Evolutionary conservation across 2,797 vertebrate species (phyloP).

Genomic region (Parauchenoglanis punctatus): DNA sequence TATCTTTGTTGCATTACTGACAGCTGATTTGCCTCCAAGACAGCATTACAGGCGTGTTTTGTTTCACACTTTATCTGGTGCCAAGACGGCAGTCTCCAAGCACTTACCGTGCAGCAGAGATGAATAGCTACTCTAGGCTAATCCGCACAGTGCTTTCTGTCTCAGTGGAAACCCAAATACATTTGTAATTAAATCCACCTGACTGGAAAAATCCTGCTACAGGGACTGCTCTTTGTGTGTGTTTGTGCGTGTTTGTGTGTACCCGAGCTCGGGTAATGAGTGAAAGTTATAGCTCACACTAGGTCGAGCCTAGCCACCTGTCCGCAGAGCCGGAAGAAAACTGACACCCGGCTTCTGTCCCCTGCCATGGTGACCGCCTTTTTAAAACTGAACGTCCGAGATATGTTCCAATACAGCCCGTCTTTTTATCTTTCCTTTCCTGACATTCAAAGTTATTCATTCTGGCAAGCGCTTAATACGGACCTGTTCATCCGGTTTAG

Average conservation of each 20-base stretch:
- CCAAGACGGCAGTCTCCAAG: background rate
- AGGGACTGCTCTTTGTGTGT: slow-evolving; percentile 9
- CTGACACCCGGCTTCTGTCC: slow-evolving; percentile 51
- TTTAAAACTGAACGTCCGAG: background rate
- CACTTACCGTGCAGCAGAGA: background rate
- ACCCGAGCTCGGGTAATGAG: slow-evolving; percentile 20
- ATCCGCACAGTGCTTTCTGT: slow-evolving; percentile 4
- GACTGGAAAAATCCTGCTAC: slow-evolving; percentile 63
- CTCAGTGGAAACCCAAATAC: slow-evolving; percentile 32
- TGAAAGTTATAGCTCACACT: slow-evolving; percentile 37
- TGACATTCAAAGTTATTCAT: background rate
- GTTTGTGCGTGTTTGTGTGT: slow-evolving; percentile 2
- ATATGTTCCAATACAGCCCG: background rate
- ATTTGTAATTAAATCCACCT: slow-evolving; percentile 39
- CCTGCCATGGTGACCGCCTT: slow-evolving; percentile 36
- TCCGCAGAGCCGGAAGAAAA: slow-evolving; percentile 62
- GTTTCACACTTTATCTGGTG: background rate
- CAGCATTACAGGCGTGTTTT: background rate
- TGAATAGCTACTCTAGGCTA: background rate
- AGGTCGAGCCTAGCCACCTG: slow-evolving; percentile 58
- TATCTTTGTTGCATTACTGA: background rate
- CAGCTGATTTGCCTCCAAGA: background rate
- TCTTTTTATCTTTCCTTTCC: background rate
- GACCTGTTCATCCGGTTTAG: slow-evolving; percentile 28
- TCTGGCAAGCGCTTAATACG: background rate